Evolutionary conservation across 1,140 invertebrate genomes (phyloP), one percentile per base, ranked within the genome.

Genomic region (Zaprionus gabonicus): DNA sequence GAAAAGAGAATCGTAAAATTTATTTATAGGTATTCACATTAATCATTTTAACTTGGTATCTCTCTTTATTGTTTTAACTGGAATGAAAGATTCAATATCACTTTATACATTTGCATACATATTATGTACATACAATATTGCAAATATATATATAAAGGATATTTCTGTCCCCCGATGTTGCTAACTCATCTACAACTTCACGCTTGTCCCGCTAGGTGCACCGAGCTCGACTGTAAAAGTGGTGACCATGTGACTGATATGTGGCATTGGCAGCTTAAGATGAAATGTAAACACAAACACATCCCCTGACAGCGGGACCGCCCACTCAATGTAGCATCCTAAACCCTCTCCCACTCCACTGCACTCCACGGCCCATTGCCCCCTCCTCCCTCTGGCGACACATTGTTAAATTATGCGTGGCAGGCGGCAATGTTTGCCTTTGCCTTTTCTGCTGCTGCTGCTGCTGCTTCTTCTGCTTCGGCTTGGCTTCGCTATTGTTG

Each of bases 161-260:
- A 31, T 4, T 27, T 27, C 23, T 23, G 2, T 23, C 2, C 2
- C 0, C 23, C 23, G 20, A 20, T 20, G 20, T 20, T 20, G 20
- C 20, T 20, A 9, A 31, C 28, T 7, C 28, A 31, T 2, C 9
- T 31, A 31, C 10, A 10, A 10, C 3, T 34, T 46, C 7, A 7
- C 2, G 6, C 9, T n/a, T 3, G 7, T 46, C 41, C 41, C n/a
- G 17, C 41, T 46, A 9, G 41, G 41, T 20, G 41, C 41, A 1
- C 4, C 13, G 46, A 10, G 20, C 9, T 23, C 10, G 9, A 23
- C 71, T 76, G 67, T 74, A 72, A 80, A 87, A 80, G 77, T 83
- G 83, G 84, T 80, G 80, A 78, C 83, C 84, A 78, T 87, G 84
- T 87, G 84, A 81, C 74, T 88, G 87, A 83, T 88, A 87, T 88